These are phyloP conservation scores for Falco naumanni DNA, from an alignment of 2,797 vertebrate species.

Conservation along the genomic window DNA sequence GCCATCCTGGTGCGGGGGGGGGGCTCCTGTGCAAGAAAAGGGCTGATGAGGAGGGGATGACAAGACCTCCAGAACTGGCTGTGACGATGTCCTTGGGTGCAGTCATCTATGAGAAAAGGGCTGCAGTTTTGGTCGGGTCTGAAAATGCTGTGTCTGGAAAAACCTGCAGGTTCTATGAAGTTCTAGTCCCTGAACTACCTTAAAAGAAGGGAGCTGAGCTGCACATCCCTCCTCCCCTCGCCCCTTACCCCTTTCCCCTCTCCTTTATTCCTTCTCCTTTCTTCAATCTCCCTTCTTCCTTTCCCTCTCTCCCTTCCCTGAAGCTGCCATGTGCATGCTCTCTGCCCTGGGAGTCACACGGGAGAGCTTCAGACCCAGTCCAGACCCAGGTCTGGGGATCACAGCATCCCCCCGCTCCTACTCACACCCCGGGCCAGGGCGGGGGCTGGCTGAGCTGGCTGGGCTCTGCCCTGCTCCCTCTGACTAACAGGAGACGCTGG, in stretches of 20 bases:
- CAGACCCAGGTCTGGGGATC: background rate
- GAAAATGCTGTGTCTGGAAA: background rate
- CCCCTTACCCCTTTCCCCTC: too few relatives aligned
- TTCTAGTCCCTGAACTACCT: background rate
- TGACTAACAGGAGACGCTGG: background rate
- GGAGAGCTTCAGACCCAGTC: background rate
- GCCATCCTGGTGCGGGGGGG: accelerated
- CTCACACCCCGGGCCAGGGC: background rate
- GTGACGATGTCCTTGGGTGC: background rate
- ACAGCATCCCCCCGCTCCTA: accelerated
- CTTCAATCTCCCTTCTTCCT: background rate
- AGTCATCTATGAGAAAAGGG: accelerated
- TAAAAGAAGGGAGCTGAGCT: background rate
- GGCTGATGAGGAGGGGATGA: background rate
- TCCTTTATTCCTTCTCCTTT: background rate
- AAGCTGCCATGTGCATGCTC: accelerated
- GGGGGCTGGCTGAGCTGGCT: background rate
- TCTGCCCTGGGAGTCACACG: accelerated
- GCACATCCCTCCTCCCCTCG: background rate
- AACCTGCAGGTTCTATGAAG: background rate
- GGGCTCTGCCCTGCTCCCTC: background rate
- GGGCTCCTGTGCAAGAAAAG: background rate
- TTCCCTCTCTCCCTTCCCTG: background rate
- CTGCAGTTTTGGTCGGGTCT: background rate
- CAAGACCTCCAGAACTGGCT: background rate